These are phyloP conservation scores for Oedothorax gibbosus DNA, from an alignment of 1,140 invertebrate genomes.

Conservation along the genomic window DNA sequence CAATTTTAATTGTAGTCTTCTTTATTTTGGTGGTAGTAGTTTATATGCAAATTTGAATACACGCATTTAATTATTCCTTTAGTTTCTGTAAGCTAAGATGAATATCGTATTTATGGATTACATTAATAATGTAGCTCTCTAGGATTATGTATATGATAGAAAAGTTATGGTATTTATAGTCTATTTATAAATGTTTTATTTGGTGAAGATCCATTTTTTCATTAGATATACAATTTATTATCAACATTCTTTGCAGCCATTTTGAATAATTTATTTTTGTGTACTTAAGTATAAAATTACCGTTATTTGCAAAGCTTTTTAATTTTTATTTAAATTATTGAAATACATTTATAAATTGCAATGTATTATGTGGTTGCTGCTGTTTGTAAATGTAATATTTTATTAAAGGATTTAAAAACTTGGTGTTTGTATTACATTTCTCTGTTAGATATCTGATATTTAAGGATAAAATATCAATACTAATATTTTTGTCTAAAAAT, in stretches of 20 bases:
- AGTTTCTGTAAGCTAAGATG: too few relatives aligned
- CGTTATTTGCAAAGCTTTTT: neutral
- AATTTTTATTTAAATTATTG: constrained; percentile 14
- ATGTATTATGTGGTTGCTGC: constrained; percentile 26
- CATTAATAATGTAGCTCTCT: neutral
- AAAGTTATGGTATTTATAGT: constrained; percentile 42
- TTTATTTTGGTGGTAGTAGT: too few relatives aligned
- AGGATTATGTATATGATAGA: constrained; percentile 25
- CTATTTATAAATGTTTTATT: constrained; percentile 41
- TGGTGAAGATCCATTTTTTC: neutral
- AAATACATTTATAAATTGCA: constrained; percentile 24
- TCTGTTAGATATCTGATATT: neutral
- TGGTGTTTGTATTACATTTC: neutral
- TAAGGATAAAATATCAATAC: too few relatives aligned
- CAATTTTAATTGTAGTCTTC: too few relatives aligned
- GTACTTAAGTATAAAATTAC: constrained; percentile 33
- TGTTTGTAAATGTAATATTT: constrained; percentile 45
- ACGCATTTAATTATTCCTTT: too few relatives aligned
- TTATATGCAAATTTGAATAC: too few relatives aligned
- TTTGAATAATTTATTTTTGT: constrained; percentile 24
- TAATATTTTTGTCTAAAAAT: too few relatives aligned
- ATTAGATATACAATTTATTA: neutral
- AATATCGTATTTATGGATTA: neutral
- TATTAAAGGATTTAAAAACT: constrained; percentile 41
- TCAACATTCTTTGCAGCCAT: constrained; percentile 12